These are phyloP conservation scores for Athalia cordata DNA, from an alignment of 2,888 invertebrate genomes.

Conservation along the genomic window DNA sequence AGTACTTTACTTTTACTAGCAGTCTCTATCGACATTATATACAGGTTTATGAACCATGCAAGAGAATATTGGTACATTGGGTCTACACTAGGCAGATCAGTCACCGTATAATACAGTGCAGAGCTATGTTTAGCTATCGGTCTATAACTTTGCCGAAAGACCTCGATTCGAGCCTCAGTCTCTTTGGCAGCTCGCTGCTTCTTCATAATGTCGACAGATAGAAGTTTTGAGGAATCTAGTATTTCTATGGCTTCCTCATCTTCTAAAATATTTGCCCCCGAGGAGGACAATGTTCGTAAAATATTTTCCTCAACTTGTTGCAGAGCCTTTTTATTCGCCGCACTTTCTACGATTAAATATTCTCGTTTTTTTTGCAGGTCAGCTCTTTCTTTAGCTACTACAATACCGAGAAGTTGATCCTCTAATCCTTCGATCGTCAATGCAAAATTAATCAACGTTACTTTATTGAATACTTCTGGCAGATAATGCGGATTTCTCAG, in stretches of 20 bases:
- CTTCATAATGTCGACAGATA: conserved; percentile 87
- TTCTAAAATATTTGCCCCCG: conserved; percentile 92
- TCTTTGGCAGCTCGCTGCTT: conserved; percentile 87
- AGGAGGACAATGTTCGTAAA: conserved; percentile 86
- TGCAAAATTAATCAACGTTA: conserved; percentile 89
- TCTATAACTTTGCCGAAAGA: conserved; percentile 83
- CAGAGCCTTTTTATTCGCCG: conserved; percentile 86
- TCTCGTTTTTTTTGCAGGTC: conserved; percentile 89
- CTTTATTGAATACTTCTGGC: conserved; percentile 89
- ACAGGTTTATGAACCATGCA: conserved; percentile 90
- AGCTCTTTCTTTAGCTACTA: conserved; percentile 89
- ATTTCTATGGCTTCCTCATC: conserved; percentile 93
- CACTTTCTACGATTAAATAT: conserved; percentile 85
- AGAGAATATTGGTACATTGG: conserved; percentile 94
- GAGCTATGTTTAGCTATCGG: conserved; percentile 88
- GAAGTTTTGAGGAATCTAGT: conserved; percentile 88
- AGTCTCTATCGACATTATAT: conserved; percentile 85
- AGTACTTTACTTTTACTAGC: conserved; percentile 83
- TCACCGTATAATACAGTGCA: conserved; percentile 87
- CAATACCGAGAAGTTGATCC: conserved; percentile 89
- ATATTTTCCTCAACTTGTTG: conserved; percentile 93
- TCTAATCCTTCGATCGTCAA: conserved; percentile 88
- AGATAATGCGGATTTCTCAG: conserved; percentile 89
- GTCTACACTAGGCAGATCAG: conserved; percentile 88
- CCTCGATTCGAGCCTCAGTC: conserved; percentile 86